Evolutionary conservation across 2,888 invertebrate species (phyloP).

Genomic region (Cloeon dipterum): DNA sequence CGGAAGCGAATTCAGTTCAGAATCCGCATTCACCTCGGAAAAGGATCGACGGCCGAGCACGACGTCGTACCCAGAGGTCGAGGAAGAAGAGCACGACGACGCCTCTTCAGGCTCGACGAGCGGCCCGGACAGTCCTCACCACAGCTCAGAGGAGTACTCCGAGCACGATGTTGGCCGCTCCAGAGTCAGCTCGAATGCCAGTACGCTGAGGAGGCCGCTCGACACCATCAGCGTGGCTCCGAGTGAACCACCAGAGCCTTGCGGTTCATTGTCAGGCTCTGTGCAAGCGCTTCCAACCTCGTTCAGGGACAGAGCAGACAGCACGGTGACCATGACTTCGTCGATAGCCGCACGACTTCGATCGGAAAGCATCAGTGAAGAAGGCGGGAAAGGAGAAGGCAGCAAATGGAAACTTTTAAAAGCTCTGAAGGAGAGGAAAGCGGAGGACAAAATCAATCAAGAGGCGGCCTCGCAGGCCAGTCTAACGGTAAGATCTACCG

Average conservation of each 20-base stretch:
- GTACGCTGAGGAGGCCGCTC: slow-evolving; percentile 9
- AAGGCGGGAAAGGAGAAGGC: slow-evolving; percentile 26
- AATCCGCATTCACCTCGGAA: slow-evolving; percentile 12
- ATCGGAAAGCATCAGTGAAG: slow-evolving; percentile 17
- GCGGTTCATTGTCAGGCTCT: neutral
- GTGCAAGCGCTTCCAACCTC: neutral
- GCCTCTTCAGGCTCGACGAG: slow-evolving; percentile 69
- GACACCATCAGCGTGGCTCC: slow-evolving; percentile 6
- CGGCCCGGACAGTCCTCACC: slow-evolving; percentile 62
- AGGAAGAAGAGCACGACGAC: slow-evolving; percentile 14
- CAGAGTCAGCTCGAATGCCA: slow-evolving; percentile 10
- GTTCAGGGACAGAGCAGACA: slow-evolving; percentile 15
- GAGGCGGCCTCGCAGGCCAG: slow-evolving; percentile 36
- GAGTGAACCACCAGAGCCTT: slow-evolving; percentile 15
- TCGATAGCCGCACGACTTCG: slow-evolving; percentile 13
- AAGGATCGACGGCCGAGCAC: slow-evolving; percentile 8
- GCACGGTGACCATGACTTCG: slow-evolving; percentile 6
- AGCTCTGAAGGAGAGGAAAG: slow-evolving; percentile 70
- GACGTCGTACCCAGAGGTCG: slow-evolving; percentile 7
- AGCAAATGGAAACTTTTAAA: slow-evolving; percentile 83
- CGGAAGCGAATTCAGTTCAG: slow-evolving; percentile 10
- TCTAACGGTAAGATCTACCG: neutral
- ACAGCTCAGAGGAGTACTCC: slow-evolving; percentile 29
- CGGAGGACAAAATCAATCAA: slow-evolving; percentile 61
- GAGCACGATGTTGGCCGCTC: slow-evolving; percentile 28